Percentiles rank a stretch among this genome's conserved stretches.
phyloP scores from a whole-genome alignment of 2,797 vertebrate species.

The Xyrichtys novacula region DNA sequence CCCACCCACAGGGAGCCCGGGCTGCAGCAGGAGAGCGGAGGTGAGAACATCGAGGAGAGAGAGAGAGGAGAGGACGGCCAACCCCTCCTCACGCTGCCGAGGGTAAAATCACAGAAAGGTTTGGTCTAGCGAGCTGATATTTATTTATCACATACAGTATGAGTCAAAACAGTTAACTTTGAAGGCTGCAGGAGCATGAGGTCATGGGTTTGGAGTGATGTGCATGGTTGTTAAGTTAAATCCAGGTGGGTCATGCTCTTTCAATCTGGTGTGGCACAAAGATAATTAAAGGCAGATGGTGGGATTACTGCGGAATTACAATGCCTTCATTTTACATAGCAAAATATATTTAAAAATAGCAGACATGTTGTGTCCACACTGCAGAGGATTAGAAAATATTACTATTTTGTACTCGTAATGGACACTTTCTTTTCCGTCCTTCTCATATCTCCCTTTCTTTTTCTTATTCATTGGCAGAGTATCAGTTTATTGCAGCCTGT shows the following conservation, averaged over 20 bases:
- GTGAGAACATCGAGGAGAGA: slow-evolving; percentile 64
- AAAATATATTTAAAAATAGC: no score
- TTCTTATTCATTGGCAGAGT: no score
- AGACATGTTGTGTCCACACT: no score
- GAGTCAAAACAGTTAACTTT: not conserved
- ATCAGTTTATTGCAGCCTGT: no score
- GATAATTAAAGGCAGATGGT: no score
- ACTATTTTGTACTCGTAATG: no score
- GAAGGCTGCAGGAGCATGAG: not conserved
- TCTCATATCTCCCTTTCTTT: no score
- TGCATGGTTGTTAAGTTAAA: not conserved
- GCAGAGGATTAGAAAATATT: no score
- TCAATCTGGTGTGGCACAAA: not conserved
- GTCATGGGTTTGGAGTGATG: not conserved
- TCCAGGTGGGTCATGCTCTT: not conserved
- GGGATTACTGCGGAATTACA: no score
- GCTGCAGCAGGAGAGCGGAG: slow-evolving; percentile 66
- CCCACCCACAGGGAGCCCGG: slow-evolving; percentile 64
- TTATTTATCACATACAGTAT: slow-evolving; percentile 49
- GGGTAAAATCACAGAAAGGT: slow-evolving; percentile 33
- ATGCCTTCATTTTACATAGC: no score
- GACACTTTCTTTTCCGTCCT: no score
- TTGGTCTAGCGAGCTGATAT: slow-evolving; percentile 18
- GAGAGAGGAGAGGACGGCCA: slow-evolving; percentile 19
- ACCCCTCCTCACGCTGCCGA: slow-evolving; percentile 45